Conservation (phyloP, 1,140 invertebrate genomes). For the Brachionus paranguensis region DNA sequence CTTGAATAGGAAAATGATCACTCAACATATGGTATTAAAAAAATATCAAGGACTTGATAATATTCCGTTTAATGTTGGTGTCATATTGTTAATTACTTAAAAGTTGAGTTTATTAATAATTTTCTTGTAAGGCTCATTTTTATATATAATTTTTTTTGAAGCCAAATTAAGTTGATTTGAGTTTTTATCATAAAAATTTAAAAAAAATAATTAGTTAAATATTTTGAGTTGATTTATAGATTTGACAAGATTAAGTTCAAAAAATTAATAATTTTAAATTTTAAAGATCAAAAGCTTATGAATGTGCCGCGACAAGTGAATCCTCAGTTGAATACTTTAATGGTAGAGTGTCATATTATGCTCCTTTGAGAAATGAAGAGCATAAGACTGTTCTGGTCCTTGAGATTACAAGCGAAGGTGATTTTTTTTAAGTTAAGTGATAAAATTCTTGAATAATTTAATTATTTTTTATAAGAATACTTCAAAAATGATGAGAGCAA, state of each 20-base stretch:
- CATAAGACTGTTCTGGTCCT: conserved; percentile 16
- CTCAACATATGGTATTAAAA: too few relatives aligned
- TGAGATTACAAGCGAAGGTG: conserved; percentile 14
- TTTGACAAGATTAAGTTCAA: too few relatives aligned
- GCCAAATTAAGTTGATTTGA: too few relatives aligned
- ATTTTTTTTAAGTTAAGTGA: not conserved
- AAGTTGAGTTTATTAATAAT: too few relatives aligned
- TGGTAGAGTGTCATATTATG: conserved; percentile 7
- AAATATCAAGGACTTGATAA: too few relatives aligned
- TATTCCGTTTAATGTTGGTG: too few relatives aligned
- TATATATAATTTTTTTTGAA: too few relatives aligned
- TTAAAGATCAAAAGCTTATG: conserved; percentile 4
- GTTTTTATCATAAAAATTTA: too few relatives aligned
- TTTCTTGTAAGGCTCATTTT: too few relatives aligned
- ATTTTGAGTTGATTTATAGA: not conserved
- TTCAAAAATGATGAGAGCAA: not conserved
- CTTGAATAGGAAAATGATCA: too few relatives aligned
- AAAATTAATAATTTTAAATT: not conserved
- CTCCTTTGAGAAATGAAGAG: conserved; percentile 16
- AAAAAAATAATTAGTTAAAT: too few relatives aligned
- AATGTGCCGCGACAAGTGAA: conserved; percentile 2
- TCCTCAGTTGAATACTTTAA: conserved; percentile 19
- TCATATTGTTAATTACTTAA: too few relatives aligned
- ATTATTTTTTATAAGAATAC: not conserved
- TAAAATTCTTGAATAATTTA: not conserved